These are phyloP conservation scores for Phoebastria nigripes DNA, from an alignment of 2,797 vertebrate genomes.

Conservation along the genomic window DNA sequence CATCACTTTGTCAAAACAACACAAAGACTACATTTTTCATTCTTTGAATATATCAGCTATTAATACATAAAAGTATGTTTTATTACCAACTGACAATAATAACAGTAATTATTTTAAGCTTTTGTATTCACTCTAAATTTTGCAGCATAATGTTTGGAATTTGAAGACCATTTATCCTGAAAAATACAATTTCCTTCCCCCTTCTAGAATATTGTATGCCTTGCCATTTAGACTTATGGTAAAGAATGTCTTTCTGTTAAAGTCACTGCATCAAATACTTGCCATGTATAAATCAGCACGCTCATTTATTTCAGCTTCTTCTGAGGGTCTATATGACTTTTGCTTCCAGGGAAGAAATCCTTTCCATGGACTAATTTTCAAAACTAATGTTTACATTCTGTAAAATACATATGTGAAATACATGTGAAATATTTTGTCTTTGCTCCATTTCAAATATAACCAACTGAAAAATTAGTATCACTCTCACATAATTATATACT, in stretches of 20 bases:
- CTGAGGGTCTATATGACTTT: not conserved
- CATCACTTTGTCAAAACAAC: not conserved
- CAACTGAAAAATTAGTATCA: not conserved
- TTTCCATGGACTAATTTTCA: not conserved
- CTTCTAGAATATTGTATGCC: not conserved
- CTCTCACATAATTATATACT: not conserved
- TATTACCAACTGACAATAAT: not conserved
- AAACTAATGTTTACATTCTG: not conserved
- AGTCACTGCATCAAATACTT: not conserved
- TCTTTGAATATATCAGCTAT: not conserved
- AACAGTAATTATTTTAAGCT: not conserved
- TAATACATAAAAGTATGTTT: not conserved
- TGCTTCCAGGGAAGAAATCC: not conserved
- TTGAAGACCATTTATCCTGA: not conserved
- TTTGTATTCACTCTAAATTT: not conserved
- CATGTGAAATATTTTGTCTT: not conserved
- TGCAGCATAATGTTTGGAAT: not conserved
- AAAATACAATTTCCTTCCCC: not conserved
- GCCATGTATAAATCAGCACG: not conserved
- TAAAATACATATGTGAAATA: not conserved
- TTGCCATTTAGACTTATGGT: not conserved
- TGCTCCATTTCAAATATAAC: not conserved
- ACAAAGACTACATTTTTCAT: not conserved
- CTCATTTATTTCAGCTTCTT: not conserved
- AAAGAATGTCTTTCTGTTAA: not conserved